These are phyloP conservation scores for Piscicola geometra DNA, from an alignment of 2,888 invertebrate genomes.

Conservation along the genomic window DNA sequence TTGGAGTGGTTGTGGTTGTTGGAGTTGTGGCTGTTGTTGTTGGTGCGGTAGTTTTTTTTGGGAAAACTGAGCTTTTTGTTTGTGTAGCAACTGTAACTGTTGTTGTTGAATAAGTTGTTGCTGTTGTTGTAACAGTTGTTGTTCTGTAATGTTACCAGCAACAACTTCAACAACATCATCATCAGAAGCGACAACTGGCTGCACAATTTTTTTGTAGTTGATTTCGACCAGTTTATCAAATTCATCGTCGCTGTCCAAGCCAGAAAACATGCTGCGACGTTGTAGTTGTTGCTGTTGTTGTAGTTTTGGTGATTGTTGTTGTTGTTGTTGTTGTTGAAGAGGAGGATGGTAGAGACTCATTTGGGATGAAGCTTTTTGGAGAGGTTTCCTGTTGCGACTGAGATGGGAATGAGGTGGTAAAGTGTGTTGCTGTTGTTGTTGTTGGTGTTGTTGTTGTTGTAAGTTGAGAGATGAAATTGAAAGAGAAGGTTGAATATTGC, in stretches of 20 bases:
- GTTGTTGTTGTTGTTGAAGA: neutral
- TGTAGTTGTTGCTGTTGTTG: conserved; percentile 25
- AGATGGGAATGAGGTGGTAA: neutral
- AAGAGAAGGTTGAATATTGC: neutral
- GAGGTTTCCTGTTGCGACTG: neutral
- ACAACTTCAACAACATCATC: neutral
- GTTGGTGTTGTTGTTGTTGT: neutral
- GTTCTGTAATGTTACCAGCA: neutral
- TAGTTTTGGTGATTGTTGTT: too few species aligned
- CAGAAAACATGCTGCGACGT: neutral
- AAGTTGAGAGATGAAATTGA: neutral
- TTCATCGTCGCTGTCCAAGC: conserved; percentile 33
- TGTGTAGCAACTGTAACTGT: neutral
- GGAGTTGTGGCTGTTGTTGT: too few species aligned
- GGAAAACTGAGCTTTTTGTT: neutral
- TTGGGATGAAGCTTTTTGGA: neutral
- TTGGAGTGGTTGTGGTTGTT: neutral
- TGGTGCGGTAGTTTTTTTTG: too few species aligned
- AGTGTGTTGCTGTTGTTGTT: neutral
- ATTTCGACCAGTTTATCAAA: conserved; percentile 36
- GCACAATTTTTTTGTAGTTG: conserved; percentile 30
- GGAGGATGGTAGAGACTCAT: neutral
- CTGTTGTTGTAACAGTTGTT: too few species aligned
- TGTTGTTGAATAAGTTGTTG: neutral
- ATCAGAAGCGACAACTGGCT: neutral